Base-by-base conservation (phyloP, 2,797 vertebrate species). In the Trachurus trachurus region DNA sequence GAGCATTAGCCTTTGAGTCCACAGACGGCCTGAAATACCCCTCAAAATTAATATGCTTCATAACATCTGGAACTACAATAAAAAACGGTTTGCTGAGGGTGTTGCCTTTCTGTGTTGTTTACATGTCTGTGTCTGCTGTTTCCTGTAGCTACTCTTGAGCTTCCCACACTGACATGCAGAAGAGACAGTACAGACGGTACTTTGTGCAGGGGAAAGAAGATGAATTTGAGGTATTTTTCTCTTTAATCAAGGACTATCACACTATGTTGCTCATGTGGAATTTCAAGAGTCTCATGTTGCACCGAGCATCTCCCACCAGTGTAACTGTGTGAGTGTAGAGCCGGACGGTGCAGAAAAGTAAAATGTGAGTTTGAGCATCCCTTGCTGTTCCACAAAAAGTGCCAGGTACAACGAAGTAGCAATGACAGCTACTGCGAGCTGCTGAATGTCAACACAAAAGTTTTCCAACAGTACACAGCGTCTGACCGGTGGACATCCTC, bases 221-320 rank as follows among this genome's bases (percentile, higher is more conserved):
- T 66, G n/a, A 63, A 78, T 45, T 6, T 44, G 19, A 58, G 60
- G 54, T 2, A 31, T 3, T 44, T 59, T 58, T 66, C 66, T 56
- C 26, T 53, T 63, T 76, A 78, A 78, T 81, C 13, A 62, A 47
- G 58, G 49, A 31, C 50, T 29, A 75, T 80, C 29, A 52, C 62
- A 71, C 71, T 62, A 42, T 22, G 61, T 53, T 71, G 54, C 39
- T 78, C 19, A 59, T n/a, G 37, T 60, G 64, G 44, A 80, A 76
- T 8, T 65, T 42, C 13, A 62, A 34, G 10, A 34, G 10, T 63
- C 56, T 53, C 57, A 17, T 65, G 61, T 57, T 71, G 54, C 34
- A 53, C 40, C 9, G 53, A 16, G 62, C 15, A 50, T 63, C 29
- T 61, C 37, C 40, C 37, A 70, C 26, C 22, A 37, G 5, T 52